Evolutionary conservation across 92 coral and sea anemone species (phyloP).

Genomic region (Epizoanthus stellaris): DNA sequence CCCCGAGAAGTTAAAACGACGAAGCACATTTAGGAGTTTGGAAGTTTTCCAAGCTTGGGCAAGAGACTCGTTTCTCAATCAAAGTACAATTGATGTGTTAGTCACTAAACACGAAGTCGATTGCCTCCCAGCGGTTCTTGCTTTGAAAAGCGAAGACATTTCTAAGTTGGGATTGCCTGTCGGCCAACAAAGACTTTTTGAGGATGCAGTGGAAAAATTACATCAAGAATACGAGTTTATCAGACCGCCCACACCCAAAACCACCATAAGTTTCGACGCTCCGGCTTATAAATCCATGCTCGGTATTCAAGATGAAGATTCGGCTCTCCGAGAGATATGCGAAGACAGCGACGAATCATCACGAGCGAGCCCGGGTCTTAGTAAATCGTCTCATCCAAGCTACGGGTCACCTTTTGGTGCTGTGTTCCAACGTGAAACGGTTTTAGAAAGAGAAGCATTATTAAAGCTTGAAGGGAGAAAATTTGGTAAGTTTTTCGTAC

Average conservation of each 20-base stretch:
- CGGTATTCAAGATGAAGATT: slow-evolving; percentile 64
- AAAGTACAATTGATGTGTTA: slow-evolving; percentile 84
- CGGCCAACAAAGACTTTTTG: slow-evolving; percentile 94
- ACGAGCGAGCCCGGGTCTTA: slow-evolving; percentile 45
- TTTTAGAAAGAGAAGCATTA: slow-evolving; percentile 42
- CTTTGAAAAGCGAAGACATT: slow-evolving; percentile 80
- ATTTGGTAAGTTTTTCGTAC: slow-evolving; percentile 16
- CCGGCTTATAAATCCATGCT: slow-evolving; percentile 90
- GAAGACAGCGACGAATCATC: slow-evolving; percentile 35
- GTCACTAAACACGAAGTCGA: slow-evolving; percentile 85
- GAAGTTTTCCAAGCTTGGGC: slow-evolving; percentile 98
- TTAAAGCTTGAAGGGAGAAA: slow-evolving; percentile 42
- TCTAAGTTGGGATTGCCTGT: slow-evolving; percentile 81
- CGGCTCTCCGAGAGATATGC: slow-evolving; percentile 43
- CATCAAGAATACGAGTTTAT: slow-evolving; percentile 89
- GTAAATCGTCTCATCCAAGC: not conserved
- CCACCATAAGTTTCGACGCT: slow-evolving; percentile 82
- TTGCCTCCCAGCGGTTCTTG: slow-evolving; percentile 93
- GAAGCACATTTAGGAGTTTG: slow-evolving; percentile 83
- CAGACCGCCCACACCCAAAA: slow-evolving; percentile 89
- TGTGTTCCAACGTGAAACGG: slow-evolving; percentile 32
- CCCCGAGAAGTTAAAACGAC: slow-evolving; percentile 65
- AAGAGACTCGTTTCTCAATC: slow-evolving; percentile 86
- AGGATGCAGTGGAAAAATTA: slow-evolving; percentile 91
- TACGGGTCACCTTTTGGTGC: slow-evolving; percentile 28